Conservation (phyloP, 2,888 invertebrate genomes). For the Bugulina stolonifera region DNA sequence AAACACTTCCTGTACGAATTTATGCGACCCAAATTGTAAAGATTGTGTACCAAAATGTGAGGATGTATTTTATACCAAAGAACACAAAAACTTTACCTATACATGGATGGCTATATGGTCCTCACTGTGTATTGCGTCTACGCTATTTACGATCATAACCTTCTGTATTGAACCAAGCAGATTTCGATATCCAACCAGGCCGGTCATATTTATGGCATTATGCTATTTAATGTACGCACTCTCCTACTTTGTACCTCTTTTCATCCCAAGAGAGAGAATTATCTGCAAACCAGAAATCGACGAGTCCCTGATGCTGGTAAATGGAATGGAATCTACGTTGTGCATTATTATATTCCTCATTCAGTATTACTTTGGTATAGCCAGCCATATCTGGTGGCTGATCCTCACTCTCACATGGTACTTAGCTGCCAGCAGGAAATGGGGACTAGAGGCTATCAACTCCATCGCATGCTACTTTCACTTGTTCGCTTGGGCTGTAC, state of each 20-base stretch:
- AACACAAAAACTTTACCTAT: conserved; percentile 66
- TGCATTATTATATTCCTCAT: conserved; percentile 69
- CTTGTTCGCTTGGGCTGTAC: conserved; percentile 53
- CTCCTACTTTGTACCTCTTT: conserved; percentile 53
- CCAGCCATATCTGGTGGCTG: conserved; percentile 66
- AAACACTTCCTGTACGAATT: neutral
- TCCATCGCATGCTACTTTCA: conserved; percentile 53
- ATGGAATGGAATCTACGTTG: conserved; percentile 58
- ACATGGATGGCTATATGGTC: conserved; percentile 73
- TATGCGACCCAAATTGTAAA: conserved; percentile 32
- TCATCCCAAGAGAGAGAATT: conserved; percentile 45
- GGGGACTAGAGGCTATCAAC: conserved; percentile 55
- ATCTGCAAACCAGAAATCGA: conserved; percentile 60
- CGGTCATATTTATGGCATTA: conserved; percentile 53
- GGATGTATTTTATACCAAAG: conserved; percentile 64
- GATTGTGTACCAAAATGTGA: conserved; percentile 57
- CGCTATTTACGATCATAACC: conserved; percentile 51
- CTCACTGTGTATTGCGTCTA: conserved; percentile 64
- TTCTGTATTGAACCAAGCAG: conserved; percentile 52
- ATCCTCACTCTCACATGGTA: conserved; percentile 54
- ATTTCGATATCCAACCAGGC: conserved; percentile 54
- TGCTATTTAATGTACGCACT: conserved; percentile 52
- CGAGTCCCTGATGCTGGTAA: conserved; percentile 50
- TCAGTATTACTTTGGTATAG: conserved; percentile 72
- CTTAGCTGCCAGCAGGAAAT: conserved; percentile 52